A percentile compares a stretch with the other conserved stretches of the same genome.
These are phyloP conservation scores for Eriosoma lanigerum DNA, from an alignment of 1,140 invertebrate genomes.

Conservation along the genomic window DNA sequence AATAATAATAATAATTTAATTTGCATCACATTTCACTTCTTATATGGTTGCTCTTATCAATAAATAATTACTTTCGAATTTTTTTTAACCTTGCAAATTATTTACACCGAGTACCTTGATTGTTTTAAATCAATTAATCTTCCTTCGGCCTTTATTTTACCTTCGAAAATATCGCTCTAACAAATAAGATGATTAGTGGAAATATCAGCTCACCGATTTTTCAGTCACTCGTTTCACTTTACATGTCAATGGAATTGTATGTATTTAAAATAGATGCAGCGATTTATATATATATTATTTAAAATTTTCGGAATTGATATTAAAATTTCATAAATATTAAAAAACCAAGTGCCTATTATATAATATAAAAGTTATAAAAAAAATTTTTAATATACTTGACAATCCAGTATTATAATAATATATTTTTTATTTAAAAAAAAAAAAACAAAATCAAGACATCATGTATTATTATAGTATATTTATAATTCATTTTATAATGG, in stretches of 20 bases:
- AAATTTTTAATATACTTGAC: too few species aligned
- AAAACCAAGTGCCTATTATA: too few species aligned
- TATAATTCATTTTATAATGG: too few species aligned
- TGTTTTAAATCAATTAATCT: background rate
- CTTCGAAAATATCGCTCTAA: background rate
- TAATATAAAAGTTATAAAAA: too few species aligned
- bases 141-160: background rate
- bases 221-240: background rate
- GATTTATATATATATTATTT: background rate
- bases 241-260: background rate
- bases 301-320: too few species aligned
- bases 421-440: too few species aligned
- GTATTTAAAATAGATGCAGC: too few species aligned
- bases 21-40: background rate
- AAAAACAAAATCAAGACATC: too few species aligned
- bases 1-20: background rate
- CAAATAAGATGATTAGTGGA: background rate
- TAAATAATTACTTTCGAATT: background rate
- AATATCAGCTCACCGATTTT: background rate
- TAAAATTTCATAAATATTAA: too few species aligned
- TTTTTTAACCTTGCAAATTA: background rate
- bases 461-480: too few species aligned
- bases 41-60: background rate
- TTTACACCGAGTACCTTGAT: conserved; percentile 20
- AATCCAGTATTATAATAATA: too few species aligned